phyloP scores from a whole-genome alignment of 2,888 invertebrate genomes.

The Bhutanitis thaidina region DNA sequence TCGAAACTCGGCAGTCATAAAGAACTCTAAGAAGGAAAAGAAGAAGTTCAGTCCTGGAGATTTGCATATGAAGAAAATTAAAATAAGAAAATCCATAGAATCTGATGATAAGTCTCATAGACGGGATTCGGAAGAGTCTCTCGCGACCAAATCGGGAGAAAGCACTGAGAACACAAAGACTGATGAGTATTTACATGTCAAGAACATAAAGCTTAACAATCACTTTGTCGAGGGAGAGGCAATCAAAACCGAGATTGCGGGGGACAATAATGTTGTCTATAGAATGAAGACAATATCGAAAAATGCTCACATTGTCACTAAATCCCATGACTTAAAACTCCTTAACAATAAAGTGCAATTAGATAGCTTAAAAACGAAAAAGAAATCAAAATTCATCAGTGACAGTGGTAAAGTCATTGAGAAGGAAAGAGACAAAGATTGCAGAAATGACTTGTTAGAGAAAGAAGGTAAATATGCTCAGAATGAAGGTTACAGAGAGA shows the following conservation, averaged over 20 bases:
- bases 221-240: conserved; percentile 55
- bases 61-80: conserved; percentile 77
- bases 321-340: conserved; percentile 64
- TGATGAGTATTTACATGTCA: conserved; percentile 64
- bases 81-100: conserved; percentile 65
- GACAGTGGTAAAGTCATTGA: conserved; percentile 50
- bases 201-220: conserved; percentile 63
- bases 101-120: conserved; percentile 58
- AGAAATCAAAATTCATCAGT: conserved; percentile 60
- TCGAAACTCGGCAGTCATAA: conserved; percentile 91
- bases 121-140: conserved; percentile 56
- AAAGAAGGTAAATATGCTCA: conserved; percentile 77
- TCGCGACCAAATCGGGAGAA: conserved; percentile 53
- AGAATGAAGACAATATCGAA: conserved; percentile 73
- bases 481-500: conserved; percentile 76
- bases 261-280: conserved; percentile 65
- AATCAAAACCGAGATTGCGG: conserved; percentile 64
- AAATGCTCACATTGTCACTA: conserved; percentile 73
- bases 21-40: conserved; percentile 85
- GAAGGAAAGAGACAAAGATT: conserved; percentile 74
- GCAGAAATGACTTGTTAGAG: conserved; percentile 78
- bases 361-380: conserved; percentile 64
- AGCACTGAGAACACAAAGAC: conserved; percentile 58
- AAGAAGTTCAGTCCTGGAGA: conserved; percentile 76
- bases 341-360: conserved; percentile 57